phyloP scores from a whole-genome alignment of 2,888 invertebrate species.

The Cheilosia vernalis region DNA sequence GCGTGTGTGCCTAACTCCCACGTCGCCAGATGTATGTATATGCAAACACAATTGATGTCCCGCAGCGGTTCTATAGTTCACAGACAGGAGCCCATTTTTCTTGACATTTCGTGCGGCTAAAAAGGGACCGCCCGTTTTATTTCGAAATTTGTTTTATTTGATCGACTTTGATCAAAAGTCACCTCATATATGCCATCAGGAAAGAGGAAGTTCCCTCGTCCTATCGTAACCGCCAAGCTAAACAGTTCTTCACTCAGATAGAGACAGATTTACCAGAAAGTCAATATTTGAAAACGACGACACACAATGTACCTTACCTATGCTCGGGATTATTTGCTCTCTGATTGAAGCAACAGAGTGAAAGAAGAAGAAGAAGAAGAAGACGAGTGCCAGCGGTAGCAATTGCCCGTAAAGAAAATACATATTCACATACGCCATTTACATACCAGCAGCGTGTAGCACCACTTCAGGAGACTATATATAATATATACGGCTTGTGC shows the following conservation, averaged over 20 bases:
- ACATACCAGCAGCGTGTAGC: constrained; percentile 37
- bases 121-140: constrained; percentile 6
- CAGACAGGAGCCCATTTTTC: constrained; percentile 45
- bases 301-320: constrained; percentile 17
- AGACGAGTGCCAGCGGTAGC: constrained; percentile 50
- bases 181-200: neutral
- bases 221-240: constrained; percentile 6
- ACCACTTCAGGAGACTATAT: constrained; percentile 31
- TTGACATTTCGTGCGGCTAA: constrained; percentile 37
- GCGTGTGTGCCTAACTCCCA: constrained; percentile 2
- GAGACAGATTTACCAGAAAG: constrained; percentile 62
- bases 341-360: constrained; percentile 56
- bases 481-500: constrained; percentile 5
- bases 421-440: constrained; percentile 54
- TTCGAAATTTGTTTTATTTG: constrained; percentile 46
- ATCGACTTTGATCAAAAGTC: constrained; percentile 71
- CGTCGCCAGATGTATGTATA: neutral
- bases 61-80: constrained; percentile 33
- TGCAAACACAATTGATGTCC: constrained; percentile 40
- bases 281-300: constrained; percentile 65
- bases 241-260: neutral
- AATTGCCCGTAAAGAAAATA: constrained; percentile 66
- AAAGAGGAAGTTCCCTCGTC: constrained; percentile 1
- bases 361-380: constrained; percentile 6
- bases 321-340: constrained; percentile 67